Conservation (phyloP, 2,797 vertebrate species). For the Acanthis flammea region DNA sequence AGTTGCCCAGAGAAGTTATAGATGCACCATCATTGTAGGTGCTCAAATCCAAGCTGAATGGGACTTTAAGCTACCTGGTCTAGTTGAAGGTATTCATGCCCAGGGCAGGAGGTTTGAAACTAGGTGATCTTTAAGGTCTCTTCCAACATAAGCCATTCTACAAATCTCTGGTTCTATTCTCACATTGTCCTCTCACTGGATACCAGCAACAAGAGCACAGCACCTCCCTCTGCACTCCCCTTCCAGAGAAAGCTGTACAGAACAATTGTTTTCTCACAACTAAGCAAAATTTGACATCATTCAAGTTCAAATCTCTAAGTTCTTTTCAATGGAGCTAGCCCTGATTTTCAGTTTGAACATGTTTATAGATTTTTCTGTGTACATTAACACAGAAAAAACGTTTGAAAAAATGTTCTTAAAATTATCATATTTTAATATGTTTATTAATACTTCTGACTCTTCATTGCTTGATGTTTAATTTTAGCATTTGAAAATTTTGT, state of each 20-base stretch:
- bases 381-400: background rate
- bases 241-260: background rate
- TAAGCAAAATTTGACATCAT: background rate
- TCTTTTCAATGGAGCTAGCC: background rate
- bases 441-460: background rate
- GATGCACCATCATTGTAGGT: background rate
- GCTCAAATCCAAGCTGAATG: background rate
- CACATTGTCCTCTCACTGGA: background rate
- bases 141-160: background rate
- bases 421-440: background rate
- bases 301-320: background rate
- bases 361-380: background rate
- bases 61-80: background rate
- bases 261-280: background rate
- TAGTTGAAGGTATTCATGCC: too few relatives aligned
- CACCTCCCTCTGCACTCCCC: background rate
- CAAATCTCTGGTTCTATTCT: background rate
- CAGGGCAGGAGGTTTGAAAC: background rate
- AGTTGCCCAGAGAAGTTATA: background rate
- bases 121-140: background rate
- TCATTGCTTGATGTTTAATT: conserved; percentile 39
- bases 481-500: conserved; percentile 79
- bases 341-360: background rate
- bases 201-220: background rate
- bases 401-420: background rate